phyloP scores from a whole-genome alignment of 2,888 invertebrate genomes.

The Dioctria linearis region DNA sequence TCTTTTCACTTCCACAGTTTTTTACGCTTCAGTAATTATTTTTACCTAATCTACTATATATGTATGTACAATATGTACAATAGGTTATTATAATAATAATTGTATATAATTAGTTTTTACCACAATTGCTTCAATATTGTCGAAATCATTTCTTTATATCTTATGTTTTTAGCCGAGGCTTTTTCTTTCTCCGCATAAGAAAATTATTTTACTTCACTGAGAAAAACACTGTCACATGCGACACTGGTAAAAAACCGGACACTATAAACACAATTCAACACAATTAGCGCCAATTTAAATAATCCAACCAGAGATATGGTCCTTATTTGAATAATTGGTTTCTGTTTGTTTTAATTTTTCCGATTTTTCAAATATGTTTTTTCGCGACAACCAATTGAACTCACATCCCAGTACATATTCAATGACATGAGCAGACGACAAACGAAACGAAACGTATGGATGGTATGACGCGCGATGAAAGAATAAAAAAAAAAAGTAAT shows the following conservation, averaged over 20 bases:
- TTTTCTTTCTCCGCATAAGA: not conserved
- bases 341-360: constrained; percentile 30
- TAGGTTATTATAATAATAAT: too few relatives aligned
- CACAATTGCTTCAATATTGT: constrained; percentile 40
- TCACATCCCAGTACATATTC: not conserved
- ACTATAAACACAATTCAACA: not conserved
- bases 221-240: constrained; percentile 10
- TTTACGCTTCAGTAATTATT: not conserved
- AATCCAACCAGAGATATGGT: not conserved
- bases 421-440: too few relatives aligned
- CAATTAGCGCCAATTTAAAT: constrained; percentile 8
- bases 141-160: constrained; percentile 4
- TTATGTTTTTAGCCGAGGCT: not conserved
- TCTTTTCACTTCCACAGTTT: not conserved
- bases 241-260: not conserved
- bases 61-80: not conserved
- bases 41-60: not conserved
- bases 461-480: too few relatives aligned
- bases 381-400: constrained; percentile 3
- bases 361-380: constrained; percentile 7
- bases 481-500: too few relatives aligned
- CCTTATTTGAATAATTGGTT: constrained; percentile 5
- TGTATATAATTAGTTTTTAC: constrained; percentile 21
- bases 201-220: not conserved
- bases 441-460: too few relatives aligned